Conservation (phyloP, 92 coral and sea anemone genomes). For the Nematostella vectensis region DNA sequence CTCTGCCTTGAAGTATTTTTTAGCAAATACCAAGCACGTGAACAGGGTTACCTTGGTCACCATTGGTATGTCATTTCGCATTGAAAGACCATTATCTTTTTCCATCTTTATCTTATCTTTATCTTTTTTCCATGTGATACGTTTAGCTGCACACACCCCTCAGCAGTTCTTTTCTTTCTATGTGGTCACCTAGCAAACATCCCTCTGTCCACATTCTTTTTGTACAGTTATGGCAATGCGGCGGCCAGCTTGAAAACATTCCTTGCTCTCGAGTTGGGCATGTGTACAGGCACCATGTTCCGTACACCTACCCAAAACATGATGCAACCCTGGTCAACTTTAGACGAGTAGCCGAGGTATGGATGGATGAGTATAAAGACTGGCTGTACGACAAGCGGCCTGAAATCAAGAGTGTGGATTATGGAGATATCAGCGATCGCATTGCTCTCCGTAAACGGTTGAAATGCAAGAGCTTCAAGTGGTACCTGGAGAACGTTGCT, state of each 20-base stretch:
- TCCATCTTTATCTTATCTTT: too few species aligned
- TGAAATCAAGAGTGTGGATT: slow-evolving; percentile 57
- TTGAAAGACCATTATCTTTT: too few species aligned
- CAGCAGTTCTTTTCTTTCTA: too few species aligned
- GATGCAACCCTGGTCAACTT: slow-evolving; percentile 89
- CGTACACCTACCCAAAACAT: slow-evolving; percentile 90
- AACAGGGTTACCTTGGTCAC: too few species aligned
- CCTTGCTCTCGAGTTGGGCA: slow-evolving; percentile 98
- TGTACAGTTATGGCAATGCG: slow-evolving; percentile 92
- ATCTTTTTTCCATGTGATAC: too few species aligned
- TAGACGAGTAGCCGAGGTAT: slow-evolving; percentile 94
- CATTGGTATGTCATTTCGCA: too few species aligned
- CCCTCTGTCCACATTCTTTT: too few species aligned
- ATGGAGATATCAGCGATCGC: slow-evolving; percentile 88
- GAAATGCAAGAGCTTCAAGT: slow-evolving; percentile 84
- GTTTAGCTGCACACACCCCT: too few species aligned
- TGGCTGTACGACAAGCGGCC: slow-evolving; percentile 96
- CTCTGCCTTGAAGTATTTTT: too few species aligned
- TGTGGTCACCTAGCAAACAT: too few species aligned
- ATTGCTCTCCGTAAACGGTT: slow-evolving; percentile 74
- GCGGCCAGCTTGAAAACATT: slow-evolving; percentile 90
- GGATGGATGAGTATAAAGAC: slow-evolving; percentile 99
- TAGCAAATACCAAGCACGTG: too few species aligned
- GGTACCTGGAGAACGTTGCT: slow-evolving; percentile 97
- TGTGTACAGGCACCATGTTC: slow-evolving; percentile 95